These are phyloP conservation scores for Cyclopterus lumpus DNA, from an alignment of 2,797 vertebrate species.

Conservation along the genomic window DNA sequence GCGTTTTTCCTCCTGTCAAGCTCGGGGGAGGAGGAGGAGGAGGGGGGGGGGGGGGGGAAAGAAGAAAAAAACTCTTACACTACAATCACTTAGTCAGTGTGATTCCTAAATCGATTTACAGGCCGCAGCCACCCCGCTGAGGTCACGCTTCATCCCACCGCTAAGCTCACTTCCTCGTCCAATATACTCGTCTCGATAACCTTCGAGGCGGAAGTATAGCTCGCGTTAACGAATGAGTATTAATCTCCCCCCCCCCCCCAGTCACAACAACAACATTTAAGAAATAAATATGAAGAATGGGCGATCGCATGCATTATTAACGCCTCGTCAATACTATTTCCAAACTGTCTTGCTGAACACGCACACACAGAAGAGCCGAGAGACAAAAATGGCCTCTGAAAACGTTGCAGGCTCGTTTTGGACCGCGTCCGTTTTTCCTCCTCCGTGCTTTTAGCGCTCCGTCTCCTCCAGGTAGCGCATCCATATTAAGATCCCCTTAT, in stretches of 20 bases:
- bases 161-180: slow-evolving; percentile 80
- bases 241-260: slow-evolving; percentile 76
- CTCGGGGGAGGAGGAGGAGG: background rate
- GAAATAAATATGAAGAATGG: too few relatives aligned
- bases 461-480: slow-evolving; percentile 66
- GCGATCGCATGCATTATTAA: slow-evolving; percentile 84
- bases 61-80: slow-evolving; percentile 64
- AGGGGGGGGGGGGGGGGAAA: background rate
- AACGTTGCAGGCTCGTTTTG: slow-evolving; percentile 35
- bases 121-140: slow-evolving; percentile 60
- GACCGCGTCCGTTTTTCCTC: slow-evolving; percentile 21
- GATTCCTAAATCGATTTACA: slow-evolving; percentile 80
- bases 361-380: slow-evolving; percentile 57
- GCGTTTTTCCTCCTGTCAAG: slow-evolving; percentile 48
- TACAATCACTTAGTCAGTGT: slow-evolving; percentile 76
- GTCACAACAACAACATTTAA: slow-evolving; percentile 87
- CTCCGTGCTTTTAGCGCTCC: slow-evolving; percentile 59
- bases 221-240: slow-evolving; percentile 82
- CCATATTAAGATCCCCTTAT: slow-evolving; percentile 75
- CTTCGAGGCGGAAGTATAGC: slow-evolving; percentile 69
- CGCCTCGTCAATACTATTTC: slow-evolving; percentile 73
- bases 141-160: slow-evolving; percentile 77
- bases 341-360: slow-evolving; percentile 68
- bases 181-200: slow-evolving; percentile 50
- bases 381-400: slow-evolving; percentile 59